A percentile compares a stretch with the other conserved stretches of the same genome.
Evolutionary conservation across 1,140 invertebrate species (phyloP).

Genomic region (Latrodectus geometricus): DNA sequence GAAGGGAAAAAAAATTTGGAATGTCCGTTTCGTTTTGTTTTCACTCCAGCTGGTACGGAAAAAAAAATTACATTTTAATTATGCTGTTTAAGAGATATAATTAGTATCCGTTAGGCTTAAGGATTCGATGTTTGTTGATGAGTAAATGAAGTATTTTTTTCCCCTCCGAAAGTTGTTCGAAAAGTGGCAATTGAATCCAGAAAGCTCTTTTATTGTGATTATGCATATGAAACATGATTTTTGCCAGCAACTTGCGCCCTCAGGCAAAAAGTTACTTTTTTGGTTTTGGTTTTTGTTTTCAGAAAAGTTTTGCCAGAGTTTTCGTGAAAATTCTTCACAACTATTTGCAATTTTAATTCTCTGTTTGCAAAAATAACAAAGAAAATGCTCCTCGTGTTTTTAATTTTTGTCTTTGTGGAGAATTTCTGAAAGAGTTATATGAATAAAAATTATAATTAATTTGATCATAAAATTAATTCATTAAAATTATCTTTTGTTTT

Average conservation of each 20-base stretch:
- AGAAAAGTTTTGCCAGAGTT: neutral
- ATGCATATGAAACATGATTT: slow-evolving; percentile 21
- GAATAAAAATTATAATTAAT: too few species aligned
- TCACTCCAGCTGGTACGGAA: slow-evolving; percentile 10
- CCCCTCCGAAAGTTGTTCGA: neutral
- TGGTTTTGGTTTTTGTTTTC: neutral
- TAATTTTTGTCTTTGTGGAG: too few species aligned
- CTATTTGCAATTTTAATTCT: neutral
- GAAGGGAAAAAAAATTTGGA: neutral
- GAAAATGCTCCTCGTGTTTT: too few species aligned
- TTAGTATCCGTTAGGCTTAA: slow-evolving; percentile 33
- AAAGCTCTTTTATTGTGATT: neutral
- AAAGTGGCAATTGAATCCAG: neutral
- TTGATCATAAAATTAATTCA: too few species aligned
- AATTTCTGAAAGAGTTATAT: too few species aligned
- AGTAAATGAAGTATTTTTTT: slow-evolving; percentile 16
- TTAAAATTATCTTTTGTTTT: too few species aligned
- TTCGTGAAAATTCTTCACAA: neutral
- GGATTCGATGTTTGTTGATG: slow-evolving; percentile 3
- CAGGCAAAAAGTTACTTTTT: neutral
- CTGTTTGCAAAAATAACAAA: too few species aligned
- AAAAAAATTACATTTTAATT: slow-evolving; percentile 49
- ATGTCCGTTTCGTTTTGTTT: neutral
- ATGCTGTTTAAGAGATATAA: slow-evolving; percentile 46
- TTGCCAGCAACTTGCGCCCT: neutral